Evolutionary conservation across 1,140 invertebrate genomes (phyloP), one percentile per base, ranked within the genome.

Genomic region (Aphelinus certus): DNA sequence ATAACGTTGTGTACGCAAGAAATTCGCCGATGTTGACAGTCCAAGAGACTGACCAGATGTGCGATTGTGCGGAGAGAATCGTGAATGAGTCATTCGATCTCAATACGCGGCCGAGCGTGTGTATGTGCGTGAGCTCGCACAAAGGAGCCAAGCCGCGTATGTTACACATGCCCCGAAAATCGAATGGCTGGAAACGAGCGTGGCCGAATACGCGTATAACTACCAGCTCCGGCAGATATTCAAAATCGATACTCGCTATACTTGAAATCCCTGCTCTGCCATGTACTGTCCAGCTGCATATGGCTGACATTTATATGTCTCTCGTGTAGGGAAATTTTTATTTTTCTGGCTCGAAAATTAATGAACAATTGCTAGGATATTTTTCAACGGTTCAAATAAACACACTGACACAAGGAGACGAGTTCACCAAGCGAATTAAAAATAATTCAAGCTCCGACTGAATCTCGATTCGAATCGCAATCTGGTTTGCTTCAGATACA

Each of bases 1-100:
- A 26, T 26, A 26, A 26, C 26, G 26, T 26, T 26, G 26, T 26
- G 26, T 26, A 26, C 26, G 26, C 26, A 55, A 10, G 10, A 55
- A 49, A 73, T 73, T 51, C 26, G 45, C 1, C 67, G 43, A 55
- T 69, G 68, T 76, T 72, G 77, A 78, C 77, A 77, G 71, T 76
- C 58, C 78, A 60, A 62, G 76, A 73, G 75, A 76, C 60, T 73
- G 78, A 79, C 82, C 83, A 83, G 83, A 84, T 85, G 83, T 79
- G 79, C 79, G 75, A 78, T 80, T 76, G 82, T 78, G 77, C 77
- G 75, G 71, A 69, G 79, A 80, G 78, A 80, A 80, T 82, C 64
- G 78, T 68, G 79, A 79, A 74, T 84, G 83, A 85, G 77, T 85
- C 83, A 84, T 79, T 77, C 74, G 67, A 69, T 77, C 71, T 60